Percentiles rank a stretch among this genome's conserved stretches.
phyloP scores from a whole-genome alignment of 2,797 vertebrate genomes.

The Aeoliscus strigatus region DNA sequence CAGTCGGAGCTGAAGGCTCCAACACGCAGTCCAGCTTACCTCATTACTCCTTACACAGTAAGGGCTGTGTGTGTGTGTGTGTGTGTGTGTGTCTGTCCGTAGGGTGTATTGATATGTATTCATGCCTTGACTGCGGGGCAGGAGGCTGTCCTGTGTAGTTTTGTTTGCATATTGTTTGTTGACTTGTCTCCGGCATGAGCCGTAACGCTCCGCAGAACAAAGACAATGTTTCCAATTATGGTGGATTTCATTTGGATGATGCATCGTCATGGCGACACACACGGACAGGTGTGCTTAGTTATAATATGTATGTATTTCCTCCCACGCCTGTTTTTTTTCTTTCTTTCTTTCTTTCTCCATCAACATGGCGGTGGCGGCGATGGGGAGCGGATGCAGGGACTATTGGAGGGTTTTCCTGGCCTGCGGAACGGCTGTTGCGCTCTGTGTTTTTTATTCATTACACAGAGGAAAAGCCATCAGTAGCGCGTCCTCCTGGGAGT shows the following conservation, averaged over 20 bases:
- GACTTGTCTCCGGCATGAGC: conserved; percentile 40
- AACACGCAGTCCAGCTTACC: conserved; percentile 35
- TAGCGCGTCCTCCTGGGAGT: conserved; percentile 51
- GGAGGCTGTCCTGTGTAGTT: conserved; percentile 20
- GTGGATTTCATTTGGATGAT: conserved; percentile 65
- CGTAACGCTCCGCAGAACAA: conserved; percentile 54
- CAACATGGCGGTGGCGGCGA: conserved; percentile 7
- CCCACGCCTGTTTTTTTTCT: too few relatives aligned
- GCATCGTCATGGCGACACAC: conserved; percentile 53
- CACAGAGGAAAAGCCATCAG: conserved; percentile 64
- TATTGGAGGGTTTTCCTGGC: conserved; percentile 48
- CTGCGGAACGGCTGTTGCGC: conserved; percentile 44
- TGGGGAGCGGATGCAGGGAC: conserved; percentile 12
- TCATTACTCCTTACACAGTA: conserved; percentile 32
- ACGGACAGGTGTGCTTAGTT: conserved; percentile 55
- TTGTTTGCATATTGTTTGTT: conserved; percentile 58
- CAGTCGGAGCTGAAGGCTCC: conserved; percentile 41
- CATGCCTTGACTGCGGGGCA: conserved; percentile 28
- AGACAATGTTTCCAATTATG: conserved; percentile 56
- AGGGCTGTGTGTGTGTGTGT: conserved; percentile 2
- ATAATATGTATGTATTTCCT: conserved; percentile 33
- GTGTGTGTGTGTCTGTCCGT: conserved; percentile 1
- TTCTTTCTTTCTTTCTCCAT: too few relatives aligned
- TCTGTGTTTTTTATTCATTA: conserved; percentile 64
- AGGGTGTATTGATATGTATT: conserved; percentile 11